Evolutionary conservation across 2,888 invertebrate species (phyloP), one percentile per base, ranked within the genome.

Genomic region (Dendrolimus pini): DNA sequence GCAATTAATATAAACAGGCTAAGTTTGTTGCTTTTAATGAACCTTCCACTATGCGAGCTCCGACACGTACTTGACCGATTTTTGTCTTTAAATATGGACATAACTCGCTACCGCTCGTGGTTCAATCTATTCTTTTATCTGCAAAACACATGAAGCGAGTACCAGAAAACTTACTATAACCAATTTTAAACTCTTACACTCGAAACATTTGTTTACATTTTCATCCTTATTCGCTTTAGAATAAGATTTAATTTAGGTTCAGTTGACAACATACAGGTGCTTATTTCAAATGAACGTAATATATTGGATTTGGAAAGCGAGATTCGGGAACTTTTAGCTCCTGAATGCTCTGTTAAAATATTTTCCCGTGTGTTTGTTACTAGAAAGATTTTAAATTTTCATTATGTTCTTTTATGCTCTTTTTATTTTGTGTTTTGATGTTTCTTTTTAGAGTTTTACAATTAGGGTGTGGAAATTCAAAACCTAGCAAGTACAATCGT

Each of bases 101-200:
- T 2, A 55, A 30, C 8, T 55, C 18, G 30, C n/a, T 18, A 41
- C 18, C 12, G 8, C 18, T 55, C 9, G 12, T n/a, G 12, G 7
- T 9, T 41, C 7, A 54, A n/a, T 12, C 52, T 1, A 18, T 59
- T 54, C n/a, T 13, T 13, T 41, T 13, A 1, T 13, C 52, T 10
- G 12, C 47, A 47, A 47, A 47, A 47, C 47, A 47, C 47, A 47
- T 47, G 47, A 9, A 47, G 47, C 47, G 9, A 72, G 70, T 65
- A 67, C 70, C 71, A 75, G 68, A 67, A 74, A 82, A 82, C 75
- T 80, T 77, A 78, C 70, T 71, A 65, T 68, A 74, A 72, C 80
- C 78, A 80, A 82, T 82, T 83, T 82, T 80, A 78, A 81, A 81
- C 71, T 77, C 66, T 64, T 56, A 47, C 12, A 47, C 9, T 47